A percentile compares a stretch with the other conserved stretches of the same genome.
These are phyloP conservation scores for Gymnothorax javanicus DNA, from an alignment of 2,797 vertebrate species.

Conservation along the genomic window DNA sequence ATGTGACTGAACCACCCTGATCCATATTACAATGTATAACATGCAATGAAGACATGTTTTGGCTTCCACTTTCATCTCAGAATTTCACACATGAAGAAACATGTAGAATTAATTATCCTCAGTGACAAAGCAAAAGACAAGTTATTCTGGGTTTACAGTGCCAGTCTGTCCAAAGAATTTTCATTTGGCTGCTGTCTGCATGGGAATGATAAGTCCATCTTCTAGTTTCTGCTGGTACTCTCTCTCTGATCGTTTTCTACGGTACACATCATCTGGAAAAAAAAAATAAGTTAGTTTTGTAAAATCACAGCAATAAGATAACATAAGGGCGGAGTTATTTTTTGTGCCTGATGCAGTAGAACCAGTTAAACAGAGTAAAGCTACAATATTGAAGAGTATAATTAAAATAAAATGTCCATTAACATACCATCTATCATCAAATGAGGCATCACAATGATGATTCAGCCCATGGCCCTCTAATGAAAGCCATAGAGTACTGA, in stretches of 20 bases:
- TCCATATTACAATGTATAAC: neutral
- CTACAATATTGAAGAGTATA: too few species aligned
- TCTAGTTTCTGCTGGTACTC: slow-evolving; percentile 75
- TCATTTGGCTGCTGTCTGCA: slow-evolving; percentile 65
- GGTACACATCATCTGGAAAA: slow-evolving; percentile 90
- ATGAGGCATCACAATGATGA: too few species aligned
- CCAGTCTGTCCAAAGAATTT: neutral
- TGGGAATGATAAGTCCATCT: slow-evolving; percentile 58
- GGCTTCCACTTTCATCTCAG: neutral
- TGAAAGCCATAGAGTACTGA: too few species aligned
- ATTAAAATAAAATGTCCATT: too few species aligned
- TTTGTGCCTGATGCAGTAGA: too few species aligned
- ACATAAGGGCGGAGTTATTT: neutral
- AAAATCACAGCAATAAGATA: neutral
- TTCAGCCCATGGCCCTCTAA: too few species aligned
- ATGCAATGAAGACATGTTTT: neutral
- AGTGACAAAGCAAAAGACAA: neutral
- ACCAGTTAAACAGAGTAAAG: too few species aligned
- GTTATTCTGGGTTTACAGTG: neutral
- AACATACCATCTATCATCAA: too few species aligned
- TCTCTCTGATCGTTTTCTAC: slow-evolving; percentile 88
- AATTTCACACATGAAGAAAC: neutral
- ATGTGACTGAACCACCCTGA: too few species aligned
- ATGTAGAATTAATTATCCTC: neutral
- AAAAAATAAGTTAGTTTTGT: too few species aligned